phyloP scores from a whole-genome alignment of 2,113 vertebrate species.

The Salvelinus alpinus region DNA sequence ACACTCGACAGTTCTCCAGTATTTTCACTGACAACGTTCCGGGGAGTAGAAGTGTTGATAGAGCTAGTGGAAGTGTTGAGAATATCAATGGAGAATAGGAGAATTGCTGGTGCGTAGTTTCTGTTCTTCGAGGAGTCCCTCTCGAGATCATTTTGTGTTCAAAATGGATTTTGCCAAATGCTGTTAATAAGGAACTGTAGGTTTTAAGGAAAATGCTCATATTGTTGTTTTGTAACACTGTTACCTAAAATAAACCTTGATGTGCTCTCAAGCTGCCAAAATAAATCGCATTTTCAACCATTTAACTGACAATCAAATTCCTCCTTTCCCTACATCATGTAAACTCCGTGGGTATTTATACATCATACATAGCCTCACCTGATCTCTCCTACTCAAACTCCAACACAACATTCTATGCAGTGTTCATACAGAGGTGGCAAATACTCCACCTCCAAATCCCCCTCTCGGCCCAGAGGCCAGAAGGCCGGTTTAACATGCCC shows the following conservation, averaged over 20 bases:
- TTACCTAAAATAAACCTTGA: not conserved
- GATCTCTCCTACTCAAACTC: not conserved
- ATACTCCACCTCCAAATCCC: not conserved
- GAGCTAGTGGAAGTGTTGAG: not conserved
- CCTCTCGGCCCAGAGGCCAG: too few species aligned
- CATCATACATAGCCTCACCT: not conserved
- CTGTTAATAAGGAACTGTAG: not conserved
- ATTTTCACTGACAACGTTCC: conserved; percentile 15
- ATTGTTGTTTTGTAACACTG: not conserved
- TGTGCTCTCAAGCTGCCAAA: not conserved
- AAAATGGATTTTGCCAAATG: not conserved
- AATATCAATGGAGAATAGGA: not conserved
- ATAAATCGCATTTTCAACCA: not conserved
- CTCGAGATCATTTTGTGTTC: not conserved
- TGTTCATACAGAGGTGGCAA: not conserved
- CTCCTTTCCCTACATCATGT: not conserved
- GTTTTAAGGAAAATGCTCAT: not conserved
- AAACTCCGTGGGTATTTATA: not conserved
- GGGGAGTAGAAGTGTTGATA: not conserved
- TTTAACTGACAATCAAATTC: not conserved
- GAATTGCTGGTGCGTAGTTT: not conserved
- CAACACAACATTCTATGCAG: not conserved
- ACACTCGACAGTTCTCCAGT: conserved; percentile 42
- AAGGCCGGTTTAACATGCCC: not conserved
- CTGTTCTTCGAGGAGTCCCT: not conserved